Evolutionary conservation across 2,113 vertebrate genomes (phyloP).

Genomic region (Hypocryptadius cinnamomeus): DNA sequence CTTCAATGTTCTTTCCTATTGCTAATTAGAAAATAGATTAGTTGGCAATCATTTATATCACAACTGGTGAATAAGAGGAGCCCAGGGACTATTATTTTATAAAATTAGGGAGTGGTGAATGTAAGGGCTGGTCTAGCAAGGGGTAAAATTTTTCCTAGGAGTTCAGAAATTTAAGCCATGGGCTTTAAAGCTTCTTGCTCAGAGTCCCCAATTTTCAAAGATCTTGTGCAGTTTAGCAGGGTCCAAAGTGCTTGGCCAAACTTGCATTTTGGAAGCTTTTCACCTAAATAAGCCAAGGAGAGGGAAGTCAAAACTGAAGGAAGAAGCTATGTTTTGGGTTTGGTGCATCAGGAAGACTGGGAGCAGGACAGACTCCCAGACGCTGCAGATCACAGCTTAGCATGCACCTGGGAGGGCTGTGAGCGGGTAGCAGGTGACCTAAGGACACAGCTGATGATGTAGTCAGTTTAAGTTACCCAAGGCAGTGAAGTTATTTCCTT

Average conservation of each 20-base stretch:
- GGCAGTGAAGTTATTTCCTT: not conserved
- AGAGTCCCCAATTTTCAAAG: not conserved
- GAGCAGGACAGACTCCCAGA: not conserved
- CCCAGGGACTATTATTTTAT: not conserved
- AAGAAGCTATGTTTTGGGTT: not conserved
- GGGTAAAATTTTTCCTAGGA: not conserved
- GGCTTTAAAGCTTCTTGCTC: not conserved
- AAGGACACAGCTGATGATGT: not conserved
- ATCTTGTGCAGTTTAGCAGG: not conserved
- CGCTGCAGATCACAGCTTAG: not conserved
- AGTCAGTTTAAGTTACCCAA: not conserved
- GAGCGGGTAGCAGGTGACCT: not conserved
- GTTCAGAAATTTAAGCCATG: not conserved
- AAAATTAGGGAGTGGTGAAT: not conserved
- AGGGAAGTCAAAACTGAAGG: not conserved
- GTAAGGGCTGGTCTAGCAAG: not conserved
- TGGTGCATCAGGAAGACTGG: not conserved
- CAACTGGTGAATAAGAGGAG: not conserved
- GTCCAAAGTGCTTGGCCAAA: not conserved
- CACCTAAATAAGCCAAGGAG: not conserved
- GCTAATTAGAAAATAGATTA: not conserved
- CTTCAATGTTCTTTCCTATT: not conserved
- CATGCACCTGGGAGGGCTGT: not conserved
- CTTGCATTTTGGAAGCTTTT: not conserved
- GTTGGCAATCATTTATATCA: not conserved